Conservation (phyloP, 2,113 vertebrate species). For the Percopsis transmontana region DNA sequence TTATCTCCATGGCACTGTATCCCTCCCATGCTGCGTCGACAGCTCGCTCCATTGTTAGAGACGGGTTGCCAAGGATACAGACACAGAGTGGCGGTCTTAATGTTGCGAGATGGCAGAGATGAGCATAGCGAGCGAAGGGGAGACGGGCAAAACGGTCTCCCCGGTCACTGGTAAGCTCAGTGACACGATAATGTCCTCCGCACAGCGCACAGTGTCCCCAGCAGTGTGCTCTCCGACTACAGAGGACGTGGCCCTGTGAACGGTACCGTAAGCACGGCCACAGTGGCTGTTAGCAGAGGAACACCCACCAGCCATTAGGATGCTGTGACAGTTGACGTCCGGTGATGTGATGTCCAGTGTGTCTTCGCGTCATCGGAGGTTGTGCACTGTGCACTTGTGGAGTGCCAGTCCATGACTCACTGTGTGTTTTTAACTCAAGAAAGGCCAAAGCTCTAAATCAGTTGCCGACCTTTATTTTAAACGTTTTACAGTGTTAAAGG, state of each 20-base stretch:
- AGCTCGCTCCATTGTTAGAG: constrained; percentile 72
- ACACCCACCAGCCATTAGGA: too few relatives aligned
- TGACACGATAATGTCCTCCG: constrained; percentile 43
- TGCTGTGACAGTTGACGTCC: too few relatives aligned
- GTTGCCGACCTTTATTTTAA: too few relatives aligned
- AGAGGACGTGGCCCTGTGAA: constrained; percentile 10
- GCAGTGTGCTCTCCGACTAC: constrained; percentile 25
- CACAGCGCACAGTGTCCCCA: constrained; percentile 33
- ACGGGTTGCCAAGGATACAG: constrained; percentile 79
- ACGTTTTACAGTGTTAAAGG: too few relatives aligned
- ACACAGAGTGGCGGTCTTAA: constrained; percentile 70
- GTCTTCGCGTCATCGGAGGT: too few relatives aligned
- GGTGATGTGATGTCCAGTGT: too few relatives aligned
- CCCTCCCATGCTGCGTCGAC: constrained; percentile 70
- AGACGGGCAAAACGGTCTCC: constrained; percentile 46
- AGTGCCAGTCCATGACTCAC: too few relatives aligned
- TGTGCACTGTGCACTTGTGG: too few relatives aligned
- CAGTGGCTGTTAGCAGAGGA: too few relatives aligned
- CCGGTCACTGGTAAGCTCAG: constrained; percentile 55
- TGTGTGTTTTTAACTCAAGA: too few relatives aligned
- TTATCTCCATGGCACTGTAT: constrained; percentile 61
- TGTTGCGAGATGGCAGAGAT: constrained; percentile 71
- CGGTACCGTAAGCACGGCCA: constrained; percentile 16
- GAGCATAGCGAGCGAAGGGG: constrained; percentile 47
- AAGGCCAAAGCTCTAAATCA: too few relatives aligned